Evolutionary conservation across 2,888 invertebrate genomes (phyloP).

Genomic region (Limnephilus marmoratus): DNA sequence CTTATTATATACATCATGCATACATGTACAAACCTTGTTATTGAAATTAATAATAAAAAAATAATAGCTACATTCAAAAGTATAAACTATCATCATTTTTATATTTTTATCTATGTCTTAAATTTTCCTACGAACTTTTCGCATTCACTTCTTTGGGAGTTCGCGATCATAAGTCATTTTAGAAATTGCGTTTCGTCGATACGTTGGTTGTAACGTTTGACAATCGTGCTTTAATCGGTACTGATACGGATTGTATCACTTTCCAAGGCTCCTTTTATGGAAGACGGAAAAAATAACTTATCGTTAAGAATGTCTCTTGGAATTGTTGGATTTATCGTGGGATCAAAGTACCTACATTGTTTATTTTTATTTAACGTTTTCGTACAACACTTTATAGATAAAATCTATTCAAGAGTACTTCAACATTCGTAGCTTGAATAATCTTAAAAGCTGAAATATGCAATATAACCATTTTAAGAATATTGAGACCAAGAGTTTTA

Average conservation of each 20-base stretch:
- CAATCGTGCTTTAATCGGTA: neutral
- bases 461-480: neutral
- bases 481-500: neutral
- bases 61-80: too few species aligned
- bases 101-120: neutral
- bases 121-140: neutral
- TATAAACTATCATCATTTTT: too few species aligned
- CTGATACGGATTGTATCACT: neutral
- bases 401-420: neutral
- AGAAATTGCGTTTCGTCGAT: neutral
- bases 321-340: neutral
- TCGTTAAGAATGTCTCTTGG: neutral
- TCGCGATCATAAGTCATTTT: neutral
- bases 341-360: neutral
- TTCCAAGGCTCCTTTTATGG: constrained; percentile 20
- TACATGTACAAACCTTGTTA: too few species aligned
- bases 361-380: neutral
- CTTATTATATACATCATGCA: too few species aligned
- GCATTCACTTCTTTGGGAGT: neutral
- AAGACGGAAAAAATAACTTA: constrained; percentile 23
- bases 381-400: neutral
- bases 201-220: neutral
- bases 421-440: neutral
- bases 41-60: too few species aligned
- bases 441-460: neutral